A percentile compares a stretch with the other conserved stretches of the same genome.
Conservation (phyloP, 1,140 invertebrate species). For the Atta colombica region DNA sequence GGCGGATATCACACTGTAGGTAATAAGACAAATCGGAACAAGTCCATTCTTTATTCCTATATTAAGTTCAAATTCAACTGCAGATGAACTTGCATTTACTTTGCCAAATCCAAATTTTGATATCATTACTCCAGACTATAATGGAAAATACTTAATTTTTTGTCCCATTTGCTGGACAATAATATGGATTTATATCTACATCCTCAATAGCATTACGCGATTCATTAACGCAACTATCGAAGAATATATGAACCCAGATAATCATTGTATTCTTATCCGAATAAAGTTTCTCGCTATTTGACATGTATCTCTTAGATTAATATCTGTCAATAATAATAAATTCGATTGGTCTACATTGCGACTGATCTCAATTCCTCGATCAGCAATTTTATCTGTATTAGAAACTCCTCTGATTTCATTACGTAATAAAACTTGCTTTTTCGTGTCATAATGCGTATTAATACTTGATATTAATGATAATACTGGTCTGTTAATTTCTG, state of each 20-base stretch:
- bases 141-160: neutral
- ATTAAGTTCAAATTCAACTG: constrained; percentile 18
- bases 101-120: constrained; percentile 15
- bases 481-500: no score
- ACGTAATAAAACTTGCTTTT: neutral
- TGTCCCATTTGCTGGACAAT: neutral
- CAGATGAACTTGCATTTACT: constrained; percentile 18
- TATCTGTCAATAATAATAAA: no score
- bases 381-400: no score
- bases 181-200: constrained; percentile 2
- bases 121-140: constrained; percentile 3
- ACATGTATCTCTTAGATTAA: no score
- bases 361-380: no score
- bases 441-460: no score
- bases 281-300: no score
- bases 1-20: no score
- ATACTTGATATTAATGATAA: no score
- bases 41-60: no score
- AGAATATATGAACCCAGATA: neutral
- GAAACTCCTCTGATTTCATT: neutral
- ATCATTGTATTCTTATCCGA: neutral
- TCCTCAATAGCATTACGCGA: neutral
- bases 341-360: no score
- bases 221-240: neutral
- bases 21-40: no score